Base-by-base conservation (phyloP, 2,113 vertebrate genomes). In the Cavia porcellus region DNA sequence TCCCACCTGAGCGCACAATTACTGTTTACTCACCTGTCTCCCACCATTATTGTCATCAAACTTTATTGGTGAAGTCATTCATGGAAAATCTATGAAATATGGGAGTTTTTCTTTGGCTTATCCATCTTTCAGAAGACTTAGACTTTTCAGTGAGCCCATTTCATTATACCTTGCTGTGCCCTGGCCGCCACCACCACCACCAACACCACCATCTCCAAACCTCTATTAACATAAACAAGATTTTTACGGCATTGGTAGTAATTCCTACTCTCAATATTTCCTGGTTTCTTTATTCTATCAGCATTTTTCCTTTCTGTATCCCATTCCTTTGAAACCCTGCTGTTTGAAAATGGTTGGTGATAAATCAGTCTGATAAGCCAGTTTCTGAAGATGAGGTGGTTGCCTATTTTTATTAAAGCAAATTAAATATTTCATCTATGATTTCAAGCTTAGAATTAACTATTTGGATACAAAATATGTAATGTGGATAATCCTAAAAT, bases 21-120 rank as follows among this genome's bases (percentile, higher is more conserved):
- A 85, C 95, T 96, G 97, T 97, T 98, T 97, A 98, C 97, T 97
- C 77, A 89, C 95, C 93, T 89, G 92, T 83, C 87, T 86, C 42
- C 81, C 7, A 50, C 92, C 55, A 98, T 98, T 96, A 98, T 66
- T 96, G 74, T 84, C 95, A 97, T 95, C 96, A 88, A 14, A 97
- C 92, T 97, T 92, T 97, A 97, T 95, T 55, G 92, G 95, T 95
- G 95, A 97, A 93, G 94, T 95, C 85, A 80, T 96, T 87, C 38
- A 52, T 42, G 81, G 86, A 75, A 96, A 96, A 95, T 86, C 90
- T 92, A 80, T 47, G 83, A 95, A 93, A 86, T 66, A 61, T 1
- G 15, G 57, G 7, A 52, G 42, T 24, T 86, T 92, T 97, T 82
- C 79, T 83, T 89, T 47, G 32, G 47, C 32, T 95, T 68, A 25